Base-by-base conservation (phyloP, 2,113 vertebrate genomes). In the Pipra filicauda region DNA sequence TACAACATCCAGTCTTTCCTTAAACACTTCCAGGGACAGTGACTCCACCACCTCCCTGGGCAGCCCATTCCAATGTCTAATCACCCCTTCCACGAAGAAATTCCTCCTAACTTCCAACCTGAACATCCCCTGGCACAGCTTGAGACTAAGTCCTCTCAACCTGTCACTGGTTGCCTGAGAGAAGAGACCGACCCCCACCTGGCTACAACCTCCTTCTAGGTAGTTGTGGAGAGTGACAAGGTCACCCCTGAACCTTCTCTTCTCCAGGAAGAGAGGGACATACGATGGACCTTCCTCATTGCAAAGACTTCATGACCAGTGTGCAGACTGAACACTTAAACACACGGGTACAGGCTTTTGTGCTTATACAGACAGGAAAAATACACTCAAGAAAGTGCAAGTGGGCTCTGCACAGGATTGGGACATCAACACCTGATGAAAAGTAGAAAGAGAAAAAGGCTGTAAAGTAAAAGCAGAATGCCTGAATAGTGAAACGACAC, bases 301-400 rank as follows among this genome's bases (percentile, higher is more conserved):
- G 59, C 41, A 31, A 61, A 52, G n/a, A 1, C 8, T 23, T n/a
- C 2, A 0, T 15, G 37, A 39, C 3, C 5, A 3, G 9, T 3
- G 2, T 7, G 16, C 64, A 52, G 26, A 9, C 4, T 2, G 2
- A 46, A 9, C 5, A 0, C 54, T 51, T 16, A 27, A 48, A 12
- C 15, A 15, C 30, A 3, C 10, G 6, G 5, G 11, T 4, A 3
- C 20, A 9, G 19, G 21, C 4, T 9, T 23, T 33, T 18, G 22
- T 33, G 5, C 17, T 48, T 6, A 23, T 57, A 17, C 13, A 5
- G 39, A 3, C 12, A 2, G 30, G 66, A 65, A 83, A 83, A 86
- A 69, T 15, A 8, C n/a, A 9, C 46, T 9, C 5, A 4, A 66
- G 30, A 62, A 62, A 12, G 28, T 5, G 8, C 3, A 2, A 33